Base-by-base conservation (phyloP, 2,113 vertebrate species). In the Xiphophorus maculatus region DNA sequence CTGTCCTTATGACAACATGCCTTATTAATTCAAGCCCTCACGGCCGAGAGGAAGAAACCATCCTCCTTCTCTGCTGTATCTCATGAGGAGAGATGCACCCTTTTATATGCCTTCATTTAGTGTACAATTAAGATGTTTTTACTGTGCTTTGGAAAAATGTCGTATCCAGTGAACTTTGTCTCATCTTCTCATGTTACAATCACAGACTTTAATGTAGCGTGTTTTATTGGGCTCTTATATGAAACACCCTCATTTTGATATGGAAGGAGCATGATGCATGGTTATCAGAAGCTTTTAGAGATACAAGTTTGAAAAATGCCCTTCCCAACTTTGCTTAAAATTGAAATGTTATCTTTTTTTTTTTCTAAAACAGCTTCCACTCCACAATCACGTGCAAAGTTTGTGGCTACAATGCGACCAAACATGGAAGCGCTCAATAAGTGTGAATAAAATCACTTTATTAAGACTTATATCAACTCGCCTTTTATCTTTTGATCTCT, bases 1-100 rank as follows among this genome's bases (percentile, higher is more conserved):
- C 84, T 88, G 93, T 91, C 93, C 85, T 91, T 88, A 92, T 89
- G 90, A 93, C 90, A 92, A 93, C 89, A 89, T 73, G 83, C 74
- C 75, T 84, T 82, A 87, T 82, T 83, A 87, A 83, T 85, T 88
- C 89, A 86, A 84, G 79, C 67, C 74, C 85, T 88, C 76, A 86
- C 82, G 79, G 89, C 81, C 65, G 80, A 88, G 82, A 63, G 87
- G 91, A 77, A 82, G 81, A 81, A 90, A 76, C 84, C 71, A 84
- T 92, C 79, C 80, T 88, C 81, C 87, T 87, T 81, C 76, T 64
- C 68, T 69, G n/a, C 35, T 68, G 71, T 69, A 65, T 87, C 92
- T 89, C 92, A 63, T 62, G 89, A 84, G 90, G 69, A 90, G 88
- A 85, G 90, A 90, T 83, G 87, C 48, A 81, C 33, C 42, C 74